Evolutionary conservation across 64 coral and sea anemone genomes (phyloP).

Genomic region (Montipora efflorescens): DNA sequence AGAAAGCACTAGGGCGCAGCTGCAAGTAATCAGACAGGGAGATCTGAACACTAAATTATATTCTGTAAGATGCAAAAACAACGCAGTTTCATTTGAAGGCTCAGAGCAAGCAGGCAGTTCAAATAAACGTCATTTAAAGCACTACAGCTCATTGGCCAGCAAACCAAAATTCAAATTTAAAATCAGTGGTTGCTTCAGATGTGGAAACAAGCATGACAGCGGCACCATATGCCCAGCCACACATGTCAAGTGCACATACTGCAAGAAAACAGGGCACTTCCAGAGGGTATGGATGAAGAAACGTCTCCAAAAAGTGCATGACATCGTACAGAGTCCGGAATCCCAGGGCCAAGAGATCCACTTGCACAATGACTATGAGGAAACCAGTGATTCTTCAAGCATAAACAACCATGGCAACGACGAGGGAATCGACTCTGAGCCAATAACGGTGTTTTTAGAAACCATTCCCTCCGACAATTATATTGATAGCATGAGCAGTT

Average conservation of each 20-base stretch:
- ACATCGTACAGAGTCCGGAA: background rate
- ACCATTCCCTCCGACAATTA: slow-evolving; percentile 19
- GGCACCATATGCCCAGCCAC: background rate
- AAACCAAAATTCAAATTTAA: background rate
- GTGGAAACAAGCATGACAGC: background rate
- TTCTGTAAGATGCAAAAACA: background rate
- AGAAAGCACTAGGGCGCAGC: background rate
- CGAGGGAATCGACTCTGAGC: background rate
- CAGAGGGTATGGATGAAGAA: background rate
- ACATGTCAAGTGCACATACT: background rate
- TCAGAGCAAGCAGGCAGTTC: too few relatives aligned
- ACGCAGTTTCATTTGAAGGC: background rate
- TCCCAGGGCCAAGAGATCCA: too few relatives aligned
- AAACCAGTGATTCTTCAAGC: background rate
- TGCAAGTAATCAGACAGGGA: background rate
- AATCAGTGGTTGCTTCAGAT: background rate
- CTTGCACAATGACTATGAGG: background rate
- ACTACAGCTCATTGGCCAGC: background rate
- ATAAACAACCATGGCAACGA: background rate
- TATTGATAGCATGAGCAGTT: slow-evolving; percentile 25
- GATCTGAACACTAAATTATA: background rate
- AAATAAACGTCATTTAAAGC: too few relatives aligned
- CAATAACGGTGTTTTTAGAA: background rate
- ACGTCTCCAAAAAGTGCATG: background rate
- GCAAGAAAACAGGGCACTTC: background rate